Percentiles rank a stretch among this genome's conserved stretches.
Conservation (phyloP, 2,888 invertebrate species). For the Limenitis camilla region DNA sequence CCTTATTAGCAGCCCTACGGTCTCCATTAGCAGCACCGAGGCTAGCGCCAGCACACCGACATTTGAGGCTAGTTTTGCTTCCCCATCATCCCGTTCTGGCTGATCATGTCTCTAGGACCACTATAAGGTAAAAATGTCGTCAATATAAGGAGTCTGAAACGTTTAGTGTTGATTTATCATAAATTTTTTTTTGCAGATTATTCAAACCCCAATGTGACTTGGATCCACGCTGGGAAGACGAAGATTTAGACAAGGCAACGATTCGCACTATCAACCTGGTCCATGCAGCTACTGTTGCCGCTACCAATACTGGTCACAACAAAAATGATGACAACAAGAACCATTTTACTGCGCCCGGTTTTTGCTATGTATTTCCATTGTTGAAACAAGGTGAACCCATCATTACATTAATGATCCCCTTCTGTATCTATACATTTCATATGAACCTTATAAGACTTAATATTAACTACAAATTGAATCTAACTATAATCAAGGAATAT, state of each 20-base stretch:
- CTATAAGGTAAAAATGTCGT: slow-evolving; percentile 75
- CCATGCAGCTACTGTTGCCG: slow-evolving; percentile 66
- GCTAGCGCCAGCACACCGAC: slow-evolving; percentile 67
- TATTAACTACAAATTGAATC: neutral
- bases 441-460: too few species aligned
- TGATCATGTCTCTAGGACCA: slow-evolving; percentile 80
- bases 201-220: slow-evolving; percentile 87
- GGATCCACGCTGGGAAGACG: slow-evolving; percentile 84
- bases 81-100: slow-evolving; percentile 62
- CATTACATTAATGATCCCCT: neutral
- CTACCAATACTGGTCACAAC: slow-evolving; percentile 5
- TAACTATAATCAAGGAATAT: neutral
- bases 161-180: too few species aligned
- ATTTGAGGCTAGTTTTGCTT: slow-evolving; percentile 68
- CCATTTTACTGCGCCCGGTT: slow-evolving; percentile 81
- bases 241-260: slow-evolving; percentile 77
- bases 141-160: too few species aligned
- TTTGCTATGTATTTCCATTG: slow-evolving; percentile 88
- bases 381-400: slow-evolving; percentile 74
- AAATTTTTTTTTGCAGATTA: slow-evolving; percentile 50
- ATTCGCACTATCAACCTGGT: slow-evolving; percentile 77
- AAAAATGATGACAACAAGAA: slow-evolving; percentile 24
- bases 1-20: slow-evolving; percentile 55
- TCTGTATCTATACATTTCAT: neutral
- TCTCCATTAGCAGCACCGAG: slow-evolving; percentile 64